A percentile compares a stretch with the other conserved stretches of the same genome.
These are phyloP conservation scores for Sinocyclocheilus anophthalmus DNA, from an alignment of 2,113 vertebrate genomes.

Conservation along the genomic window DNA sequence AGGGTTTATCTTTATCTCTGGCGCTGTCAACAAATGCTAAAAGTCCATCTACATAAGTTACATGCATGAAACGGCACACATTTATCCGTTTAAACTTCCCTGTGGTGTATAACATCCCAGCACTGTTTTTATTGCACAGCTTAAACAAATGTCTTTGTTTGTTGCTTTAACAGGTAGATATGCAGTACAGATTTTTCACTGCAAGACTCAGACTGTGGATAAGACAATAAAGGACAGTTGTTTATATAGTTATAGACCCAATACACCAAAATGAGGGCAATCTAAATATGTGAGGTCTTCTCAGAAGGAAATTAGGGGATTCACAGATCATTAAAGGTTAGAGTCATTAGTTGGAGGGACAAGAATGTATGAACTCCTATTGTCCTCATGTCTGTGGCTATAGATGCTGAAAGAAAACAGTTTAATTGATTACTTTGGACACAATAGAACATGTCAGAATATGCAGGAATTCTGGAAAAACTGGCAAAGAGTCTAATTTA, in stretches of 20 bases:
- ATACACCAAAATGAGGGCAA: neutral
- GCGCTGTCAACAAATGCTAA: slow-evolving; percentile 8
- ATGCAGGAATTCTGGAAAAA: slow-evolving; percentile 1
- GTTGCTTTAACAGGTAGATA: neutral
- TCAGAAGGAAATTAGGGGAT: slow-evolving; percentile 24
- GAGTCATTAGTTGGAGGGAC: neutral
- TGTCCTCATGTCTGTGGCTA: slow-evolving; percentile 18
- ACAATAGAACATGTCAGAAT: neutral
- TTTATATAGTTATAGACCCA: neutral
- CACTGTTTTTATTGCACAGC: too few relatives aligned
- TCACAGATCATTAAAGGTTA: slow-evolving; percentile 15
- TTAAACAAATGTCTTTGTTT: neutral
- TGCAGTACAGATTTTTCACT: neutral
- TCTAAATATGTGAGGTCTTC: neutral
- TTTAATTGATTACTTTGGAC: neutral
- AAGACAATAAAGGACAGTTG: too few relatives aligned
- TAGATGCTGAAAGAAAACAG: neutral
- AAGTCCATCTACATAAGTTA: neutral
- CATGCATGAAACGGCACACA: neutral
- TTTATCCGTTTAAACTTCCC: neutral
- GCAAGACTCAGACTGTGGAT: too few relatives aligned
- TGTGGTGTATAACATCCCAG: neutral
- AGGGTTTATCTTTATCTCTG: slow-evolving; percentile 28
- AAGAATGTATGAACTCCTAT: slow-evolving; percentile 22
- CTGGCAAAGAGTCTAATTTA: neutral